phyloP scores from a whole-genome alignment of 2,888 invertebrate species.

The Diadromus collaris region DNA sequence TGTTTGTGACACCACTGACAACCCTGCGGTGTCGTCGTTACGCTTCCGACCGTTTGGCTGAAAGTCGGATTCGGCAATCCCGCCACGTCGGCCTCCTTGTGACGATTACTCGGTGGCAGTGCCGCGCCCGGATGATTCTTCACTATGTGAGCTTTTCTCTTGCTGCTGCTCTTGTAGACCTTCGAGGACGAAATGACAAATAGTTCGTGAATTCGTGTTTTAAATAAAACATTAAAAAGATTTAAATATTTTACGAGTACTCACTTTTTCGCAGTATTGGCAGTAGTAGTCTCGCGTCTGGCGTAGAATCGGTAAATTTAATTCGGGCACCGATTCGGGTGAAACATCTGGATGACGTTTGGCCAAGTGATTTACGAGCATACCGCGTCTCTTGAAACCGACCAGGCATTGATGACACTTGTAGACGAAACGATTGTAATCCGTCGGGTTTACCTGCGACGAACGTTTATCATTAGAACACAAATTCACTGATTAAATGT shows the following conservation, averaged over 20 bases:
- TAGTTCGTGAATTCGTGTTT: background rate
- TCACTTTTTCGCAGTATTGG: slow-evolving; percentile 89
- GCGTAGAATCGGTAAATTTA: slow-evolving; percentile 89
- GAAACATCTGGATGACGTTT: slow-evolving; percentile 87
- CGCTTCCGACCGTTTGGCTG: slow-evolving; percentile 87
- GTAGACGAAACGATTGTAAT: slow-evolving; percentile 88
- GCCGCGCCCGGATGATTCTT: slow-evolving; percentile 92
- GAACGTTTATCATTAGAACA: background rate
- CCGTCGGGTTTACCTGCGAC: slow-evolving; percentile 81
- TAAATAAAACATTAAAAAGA: too few species aligned
- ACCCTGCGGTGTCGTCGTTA: slow-evolving; percentile 86
- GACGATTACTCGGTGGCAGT: slow-evolving; percentile 82
- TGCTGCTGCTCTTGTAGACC: slow-evolving; percentile 92
- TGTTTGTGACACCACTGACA: slow-evolving; percentile 93
- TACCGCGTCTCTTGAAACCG: slow-evolving; percentile 91
- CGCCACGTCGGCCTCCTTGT: slow-evolving; percentile 78
- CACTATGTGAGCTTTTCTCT: slow-evolving; percentile 90
- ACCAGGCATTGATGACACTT: slow-evolving; percentile 89
- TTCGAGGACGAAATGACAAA: slow-evolving; percentile 62
- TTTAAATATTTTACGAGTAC: background rate
- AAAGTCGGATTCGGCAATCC: slow-evolving; percentile 84
- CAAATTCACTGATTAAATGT: background rate
- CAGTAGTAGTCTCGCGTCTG: slow-evolving; percentile 91
- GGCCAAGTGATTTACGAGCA: slow-evolving; percentile 92
- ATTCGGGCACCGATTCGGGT: slow-evolving; percentile 86